phyloP scores from a whole-genome alignment of 2,113 vertebrate species.

The Raja brachyura region DNA sequence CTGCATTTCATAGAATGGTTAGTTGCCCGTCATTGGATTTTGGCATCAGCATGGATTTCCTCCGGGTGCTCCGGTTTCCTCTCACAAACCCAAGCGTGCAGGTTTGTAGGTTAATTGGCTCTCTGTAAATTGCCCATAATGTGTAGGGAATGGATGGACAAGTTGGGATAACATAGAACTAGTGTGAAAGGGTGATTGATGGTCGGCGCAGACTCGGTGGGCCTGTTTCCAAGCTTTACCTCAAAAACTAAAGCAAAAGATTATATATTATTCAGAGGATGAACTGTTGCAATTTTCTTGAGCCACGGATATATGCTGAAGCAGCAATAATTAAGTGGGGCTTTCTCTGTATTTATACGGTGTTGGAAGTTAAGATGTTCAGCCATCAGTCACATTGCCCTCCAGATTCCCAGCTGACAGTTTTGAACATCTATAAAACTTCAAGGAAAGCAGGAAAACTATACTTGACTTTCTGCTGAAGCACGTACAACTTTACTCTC shows the following conservation, averaged over 20 bases:
- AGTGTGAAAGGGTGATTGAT: too few relatives aligned
- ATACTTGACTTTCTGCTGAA: background rate
- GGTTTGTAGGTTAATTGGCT: too few relatives aligned
- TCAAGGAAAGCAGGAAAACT: background rate
- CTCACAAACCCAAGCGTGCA: too few relatives aligned
- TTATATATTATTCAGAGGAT: background rate
- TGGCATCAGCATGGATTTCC: background rate
- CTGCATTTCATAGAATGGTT: background rate
- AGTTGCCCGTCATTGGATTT: background rate
- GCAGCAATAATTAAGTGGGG: background rate
- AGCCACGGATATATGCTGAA: background rate
- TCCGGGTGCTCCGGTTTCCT: too few relatives aligned
- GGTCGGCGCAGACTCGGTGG: too few relatives aligned
- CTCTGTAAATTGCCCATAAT: too few relatives aligned
- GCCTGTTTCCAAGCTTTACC: too few relatives aligned
- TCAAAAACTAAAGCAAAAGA: too few relatives aligned
- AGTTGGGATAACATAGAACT: too few relatives aligned
- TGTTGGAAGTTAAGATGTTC: background rate
- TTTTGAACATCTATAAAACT: background rate
- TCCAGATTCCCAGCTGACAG: background rate
- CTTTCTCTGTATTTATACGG: background rate
- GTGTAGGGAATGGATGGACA: too few relatives aligned
- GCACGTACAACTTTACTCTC: background rate
- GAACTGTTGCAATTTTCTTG: background rate
- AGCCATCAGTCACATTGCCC: background rate